A percentile compares a stretch with the other conserved stretches of the same genome.
Conservation (phyloP, 2,797 vertebrate species). For the Acomys russatus region DNA sequence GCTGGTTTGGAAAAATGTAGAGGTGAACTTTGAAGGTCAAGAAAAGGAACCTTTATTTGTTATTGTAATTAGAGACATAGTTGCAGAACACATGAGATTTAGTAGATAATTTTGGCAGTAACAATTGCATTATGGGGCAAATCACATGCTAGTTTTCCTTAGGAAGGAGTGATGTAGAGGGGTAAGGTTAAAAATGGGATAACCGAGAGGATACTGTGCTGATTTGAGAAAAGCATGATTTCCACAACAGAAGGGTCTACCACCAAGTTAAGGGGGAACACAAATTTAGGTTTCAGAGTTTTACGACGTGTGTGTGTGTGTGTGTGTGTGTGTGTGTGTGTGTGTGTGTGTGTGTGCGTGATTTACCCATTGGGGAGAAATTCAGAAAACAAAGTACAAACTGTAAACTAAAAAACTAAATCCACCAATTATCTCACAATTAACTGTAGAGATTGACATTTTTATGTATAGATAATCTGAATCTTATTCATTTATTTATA, state of each 20-base stretch:
- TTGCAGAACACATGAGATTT: neutral
- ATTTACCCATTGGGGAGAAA: neutral
- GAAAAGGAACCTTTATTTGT: neutral
- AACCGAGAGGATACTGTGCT: neutral
- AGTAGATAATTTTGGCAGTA: neutral
- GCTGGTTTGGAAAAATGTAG: neutral
- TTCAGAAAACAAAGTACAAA: constrained; percentile 17
- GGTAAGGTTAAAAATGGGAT: neutral
- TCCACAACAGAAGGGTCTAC: neutral
- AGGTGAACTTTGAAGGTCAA: neutral
- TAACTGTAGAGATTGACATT: neutral
- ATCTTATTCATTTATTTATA: neutral
- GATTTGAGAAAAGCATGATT: neutral
- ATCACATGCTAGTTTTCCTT: neutral
- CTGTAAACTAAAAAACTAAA: constrained; percentile 18
- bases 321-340: too few relatives aligned
- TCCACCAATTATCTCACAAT: neutral
- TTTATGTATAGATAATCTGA: neutral
- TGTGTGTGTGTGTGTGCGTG: fast-evolving
- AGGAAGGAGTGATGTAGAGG: neutral
- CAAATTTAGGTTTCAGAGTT: neutral
- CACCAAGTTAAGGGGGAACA: neutral
- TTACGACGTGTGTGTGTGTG: neutral
- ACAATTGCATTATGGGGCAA: neutral
- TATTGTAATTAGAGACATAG: neutral